A percentile compares a stretch with the other conserved stretches of the same genome.
Conservation (phyloP, 2,113 vertebrate species). For the Pomatostomus ruficeps region DNA sequence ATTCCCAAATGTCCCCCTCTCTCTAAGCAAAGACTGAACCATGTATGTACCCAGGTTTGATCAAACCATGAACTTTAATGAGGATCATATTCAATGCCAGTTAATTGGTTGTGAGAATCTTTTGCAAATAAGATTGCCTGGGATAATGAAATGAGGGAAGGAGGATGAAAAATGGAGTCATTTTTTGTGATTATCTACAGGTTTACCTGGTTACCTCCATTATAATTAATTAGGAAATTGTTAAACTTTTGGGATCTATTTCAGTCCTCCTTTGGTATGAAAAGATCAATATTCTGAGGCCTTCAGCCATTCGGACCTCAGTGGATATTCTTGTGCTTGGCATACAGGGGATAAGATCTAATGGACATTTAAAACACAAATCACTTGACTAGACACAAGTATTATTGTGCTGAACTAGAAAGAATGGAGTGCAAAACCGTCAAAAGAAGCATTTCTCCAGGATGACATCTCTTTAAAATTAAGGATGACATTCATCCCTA, state of each 20-base stretch:
- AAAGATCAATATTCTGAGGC: neutral
- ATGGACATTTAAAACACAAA: neutral
- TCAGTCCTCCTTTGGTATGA: neutral
- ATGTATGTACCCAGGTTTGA: neutral
- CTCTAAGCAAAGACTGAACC: neutral
- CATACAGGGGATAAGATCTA: neutral
- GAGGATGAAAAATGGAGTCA: neutral
- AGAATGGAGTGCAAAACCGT: neutral
- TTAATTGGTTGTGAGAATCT: neutral
- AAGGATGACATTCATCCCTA: neutral
- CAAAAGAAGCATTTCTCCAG: neutral
- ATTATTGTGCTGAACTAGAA: neutral
- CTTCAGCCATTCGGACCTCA: neutral
- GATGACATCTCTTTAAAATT: neutral
- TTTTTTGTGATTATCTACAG: neutral
- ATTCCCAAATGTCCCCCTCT: neutral
- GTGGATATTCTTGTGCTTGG: neutral
- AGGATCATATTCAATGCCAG: neutral
- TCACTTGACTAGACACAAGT: fast-evolving
- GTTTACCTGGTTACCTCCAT: neutral
- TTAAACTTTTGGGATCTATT: neutral
- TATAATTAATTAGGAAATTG: neutral
- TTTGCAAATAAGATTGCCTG: neutral
- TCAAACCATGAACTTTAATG: neutral
- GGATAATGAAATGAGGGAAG: neutral